A percentile compares a stretch with the other conserved stretches of the same genome.
These are phyloP conservation scores for Dicerorhinus sumatrensis DNA, from an alignment of 2,113 vertebrate species.

Conservation along the genomic window DNA sequence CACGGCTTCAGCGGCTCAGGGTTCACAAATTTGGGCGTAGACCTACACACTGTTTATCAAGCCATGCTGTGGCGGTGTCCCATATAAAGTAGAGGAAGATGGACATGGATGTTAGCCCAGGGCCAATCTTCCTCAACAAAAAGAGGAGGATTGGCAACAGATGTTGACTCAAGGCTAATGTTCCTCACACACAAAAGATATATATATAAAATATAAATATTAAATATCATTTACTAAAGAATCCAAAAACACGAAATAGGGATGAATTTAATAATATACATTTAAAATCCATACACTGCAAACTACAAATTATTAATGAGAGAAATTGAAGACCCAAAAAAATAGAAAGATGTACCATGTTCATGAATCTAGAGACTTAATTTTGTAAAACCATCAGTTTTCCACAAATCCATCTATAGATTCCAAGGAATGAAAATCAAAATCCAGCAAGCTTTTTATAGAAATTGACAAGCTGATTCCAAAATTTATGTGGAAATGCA, in stretches of 20 bases:
- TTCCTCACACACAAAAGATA: too few species aligned
- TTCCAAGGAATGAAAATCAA: neutral
- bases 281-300: neutral
- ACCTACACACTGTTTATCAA: too few species aligned
- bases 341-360: neutral
- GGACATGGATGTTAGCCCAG: too few species aligned
- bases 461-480: neutral
- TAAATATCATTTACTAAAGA: neutral
- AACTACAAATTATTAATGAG: neutral
- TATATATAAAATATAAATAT: neutral
- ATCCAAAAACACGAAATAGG: neutral
- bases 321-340: neutral
- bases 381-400: neutral
- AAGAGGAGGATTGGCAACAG: too few species aligned
- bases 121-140: too few species aligned
- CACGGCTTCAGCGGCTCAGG: too few species aligned
- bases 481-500: neutral
- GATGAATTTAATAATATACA: neutral
- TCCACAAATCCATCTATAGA: neutral
- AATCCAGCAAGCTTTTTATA: neutral
- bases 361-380: neutral
- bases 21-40: too few species aligned
- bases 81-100: too few species aligned
- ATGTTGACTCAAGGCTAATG: too few species aligned
- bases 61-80: too few species aligned